Evolutionary conservation across 2,113 vertebrate genomes (phyloP).

Genomic region (Pandion haliaetus): DNA sequence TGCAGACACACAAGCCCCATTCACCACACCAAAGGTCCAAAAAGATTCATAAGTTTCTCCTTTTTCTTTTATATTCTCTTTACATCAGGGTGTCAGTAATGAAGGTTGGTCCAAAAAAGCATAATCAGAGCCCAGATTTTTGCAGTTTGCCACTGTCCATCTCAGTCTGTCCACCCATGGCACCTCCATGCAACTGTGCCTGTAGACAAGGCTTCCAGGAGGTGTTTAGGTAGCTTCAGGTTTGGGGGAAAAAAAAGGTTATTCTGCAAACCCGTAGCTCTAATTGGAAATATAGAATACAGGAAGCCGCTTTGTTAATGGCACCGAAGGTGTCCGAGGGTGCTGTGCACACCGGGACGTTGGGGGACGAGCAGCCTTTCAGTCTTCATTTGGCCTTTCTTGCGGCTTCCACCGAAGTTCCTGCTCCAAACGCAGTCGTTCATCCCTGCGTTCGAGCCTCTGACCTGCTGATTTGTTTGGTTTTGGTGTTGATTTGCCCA

Average conservation of each 20-base stretch:
- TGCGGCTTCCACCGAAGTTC: background rate
- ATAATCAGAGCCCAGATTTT: background rate
- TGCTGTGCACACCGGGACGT: rapidly evolving
- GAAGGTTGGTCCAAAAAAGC: background rate
- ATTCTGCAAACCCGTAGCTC: background rate
- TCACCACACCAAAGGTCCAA: background rate
- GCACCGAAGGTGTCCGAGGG: background rate
- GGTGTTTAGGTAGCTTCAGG: background rate
- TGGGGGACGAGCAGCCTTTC: rapidly evolving
- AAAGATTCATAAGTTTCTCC: background rate
- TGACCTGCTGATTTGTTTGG: constrained; percentile 65
- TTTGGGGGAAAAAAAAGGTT: too few species aligned
- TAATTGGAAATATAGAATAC: background rate
- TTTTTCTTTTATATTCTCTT: background rate
- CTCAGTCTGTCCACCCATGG: rapidly evolving
- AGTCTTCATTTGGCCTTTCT: background rate
- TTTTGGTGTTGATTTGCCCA: constrained; percentile 62
- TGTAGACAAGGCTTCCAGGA: background rate
- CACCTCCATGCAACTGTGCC: background rate
- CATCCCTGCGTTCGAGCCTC: background rate
- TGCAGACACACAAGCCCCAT: background rate
- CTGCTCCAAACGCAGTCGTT: background rate
- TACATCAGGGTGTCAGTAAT: background rate
- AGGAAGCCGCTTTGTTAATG: background rate
- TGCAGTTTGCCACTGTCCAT: background rate